Conservation (phyloP, 2,888 invertebrate species). For the Temnothorax ravouxi region DNA sequence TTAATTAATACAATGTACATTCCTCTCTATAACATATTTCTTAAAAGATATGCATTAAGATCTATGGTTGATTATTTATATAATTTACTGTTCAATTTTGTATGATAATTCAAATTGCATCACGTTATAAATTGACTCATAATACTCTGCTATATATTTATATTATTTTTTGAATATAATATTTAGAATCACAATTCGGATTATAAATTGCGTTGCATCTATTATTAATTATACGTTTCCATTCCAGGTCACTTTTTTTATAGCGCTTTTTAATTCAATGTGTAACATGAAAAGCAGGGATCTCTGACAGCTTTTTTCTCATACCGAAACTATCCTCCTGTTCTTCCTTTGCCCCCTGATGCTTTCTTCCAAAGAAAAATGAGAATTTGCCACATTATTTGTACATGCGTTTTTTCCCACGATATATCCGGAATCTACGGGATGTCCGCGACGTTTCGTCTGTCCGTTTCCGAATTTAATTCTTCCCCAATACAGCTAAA, state of each 20-base stretch:
- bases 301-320: slow-evolving; percentile 28
- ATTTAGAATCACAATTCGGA: not conserved
- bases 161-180: not conserved
- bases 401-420: slow-evolving; percentile 68
- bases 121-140: not conserved
- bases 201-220: not conserved
- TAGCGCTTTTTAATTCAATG: slow-evolving; percentile 1
- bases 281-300: not conserved
- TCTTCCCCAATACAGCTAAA: slow-evolving; percentile 77
- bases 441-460: slow-evolving; percentile 56
- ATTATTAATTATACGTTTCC: slow-evolving; percentile 5
- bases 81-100: not conserved
- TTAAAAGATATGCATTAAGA: not conserved
- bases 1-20: not conserved
- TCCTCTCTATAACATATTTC: not conserved
- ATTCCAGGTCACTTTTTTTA: not conserved
- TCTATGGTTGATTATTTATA: not conserved
- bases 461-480: slow-evolving; percentile 74
- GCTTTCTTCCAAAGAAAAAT: slow-evolving; percentile 29
- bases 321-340: not conserved
- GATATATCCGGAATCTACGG: slow-evolving; percentile 61
- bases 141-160: not conserved
- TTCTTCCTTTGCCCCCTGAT: not conserved
- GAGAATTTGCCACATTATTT: slow-evolving; percentile 45
- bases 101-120: not conserved